These are phyloP conservation scores for Netelia virgata DNA, from an alignment of 2,888 invertebrate species.

Conservation along the genomic window DNA sequence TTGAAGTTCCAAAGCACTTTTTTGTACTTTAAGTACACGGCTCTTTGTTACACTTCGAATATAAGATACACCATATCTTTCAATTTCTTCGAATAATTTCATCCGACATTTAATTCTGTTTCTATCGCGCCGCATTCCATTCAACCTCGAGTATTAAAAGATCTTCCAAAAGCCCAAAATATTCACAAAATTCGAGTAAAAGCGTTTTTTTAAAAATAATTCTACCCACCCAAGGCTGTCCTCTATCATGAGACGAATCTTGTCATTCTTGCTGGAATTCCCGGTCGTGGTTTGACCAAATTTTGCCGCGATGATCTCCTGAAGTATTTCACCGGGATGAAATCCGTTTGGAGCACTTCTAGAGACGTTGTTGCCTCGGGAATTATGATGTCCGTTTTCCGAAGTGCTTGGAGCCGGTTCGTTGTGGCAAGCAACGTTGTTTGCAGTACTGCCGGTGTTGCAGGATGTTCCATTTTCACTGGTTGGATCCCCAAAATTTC, in stretches of 20 bases:
- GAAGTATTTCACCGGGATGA: conserved; percentile 80
- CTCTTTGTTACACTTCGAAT: background rate
- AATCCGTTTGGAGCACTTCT: conserved; percentile 78
- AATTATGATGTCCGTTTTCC: conserved; percentile 61
- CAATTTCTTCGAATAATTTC: no score
- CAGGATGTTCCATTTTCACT: conserved; percentile 69
- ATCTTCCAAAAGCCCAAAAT: background rate
- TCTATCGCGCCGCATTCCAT: background rate
- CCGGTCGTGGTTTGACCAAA: conserved; percentile 76
- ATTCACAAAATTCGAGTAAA: conserved; percentile 32
- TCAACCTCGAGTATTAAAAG: background rate
- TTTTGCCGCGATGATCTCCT: conserved; percentile 81
- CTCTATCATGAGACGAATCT: conserved; percentile 88
- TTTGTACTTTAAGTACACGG: background rate
- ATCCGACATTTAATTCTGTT: background rate
- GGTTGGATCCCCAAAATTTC: conserved; percentile 68
- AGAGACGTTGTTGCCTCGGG: conserved; percentile 37
- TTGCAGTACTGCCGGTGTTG: conserved; percentile 19
- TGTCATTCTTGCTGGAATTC: conserved; percentile 80
- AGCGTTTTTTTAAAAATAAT: background rate
- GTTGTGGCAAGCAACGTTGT: conserved; percentile 64
- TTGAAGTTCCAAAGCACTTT: background rate
- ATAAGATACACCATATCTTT: no score
- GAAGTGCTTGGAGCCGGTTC: conserved; percentile 61
- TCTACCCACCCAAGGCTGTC: conserved; percentile 87